Evolutionary conservation across 2,888 invertebrate genomes (phyloP), one percentile per base, ranked within the genome.

Genomic region (Tholera decimalis): DNA sequence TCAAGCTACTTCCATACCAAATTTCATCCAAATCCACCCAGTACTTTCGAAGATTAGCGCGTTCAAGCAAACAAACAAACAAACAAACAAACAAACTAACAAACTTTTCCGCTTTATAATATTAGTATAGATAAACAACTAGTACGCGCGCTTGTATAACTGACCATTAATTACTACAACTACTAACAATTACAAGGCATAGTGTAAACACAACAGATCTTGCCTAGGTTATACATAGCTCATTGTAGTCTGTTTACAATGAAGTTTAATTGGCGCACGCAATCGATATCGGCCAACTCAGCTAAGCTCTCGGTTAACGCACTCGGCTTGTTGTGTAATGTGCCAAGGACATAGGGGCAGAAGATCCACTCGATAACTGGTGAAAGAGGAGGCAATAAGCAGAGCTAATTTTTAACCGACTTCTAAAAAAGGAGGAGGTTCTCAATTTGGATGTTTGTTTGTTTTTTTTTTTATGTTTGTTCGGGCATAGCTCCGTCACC

Each of bases 261-360:
- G 24, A n/a, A 55, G 65, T 71, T 56, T 75, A 79, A 79, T 79
- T 71, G 67, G 44, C 50, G 55, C 79, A 79, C 69, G 79, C 80
- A 62, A 79, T 76, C 82, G 65, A 82, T 79, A 64, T 54, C 26
- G 51, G 54, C 37, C 39, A 59, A 59, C 70, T 54, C 44, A 41
- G 37, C 35, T 62, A 59, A 61, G 59, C 58, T 67, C 39, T 63
- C 76, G 82, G 80, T 68, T 82, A 82, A 79, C 71, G 79, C 64
- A 82, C 80, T 79, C 60, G 9, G 24, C 24, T 41, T 50, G 30
- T 64, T 64, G 47, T 62, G 61, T 50, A 46, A 66, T 30, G 46
- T 26, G 37, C 20, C 58, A 37, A 43, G 58, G 22, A 30, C 20
- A 65, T 51, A 39, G 7, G 11, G 18, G 43, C 79, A 73, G 79